phyloP scores from a whole-genome alignment of 2,888 invertebrate species.

The Hirtodrosophila histrioides region DNA sequence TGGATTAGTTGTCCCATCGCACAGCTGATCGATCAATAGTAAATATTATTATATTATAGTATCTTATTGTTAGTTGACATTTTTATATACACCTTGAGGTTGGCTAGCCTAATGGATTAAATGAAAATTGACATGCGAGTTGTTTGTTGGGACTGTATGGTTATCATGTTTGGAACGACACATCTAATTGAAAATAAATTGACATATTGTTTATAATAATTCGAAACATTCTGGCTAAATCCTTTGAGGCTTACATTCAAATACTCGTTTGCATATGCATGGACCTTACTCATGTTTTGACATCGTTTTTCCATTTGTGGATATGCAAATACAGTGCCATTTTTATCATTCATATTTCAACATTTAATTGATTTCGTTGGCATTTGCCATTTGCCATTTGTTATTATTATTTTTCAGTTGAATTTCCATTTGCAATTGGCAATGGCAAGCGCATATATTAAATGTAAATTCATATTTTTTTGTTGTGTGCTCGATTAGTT shows the following conservation, averaged over 20 bases:
- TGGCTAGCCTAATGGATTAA: constrained; percentile 30
- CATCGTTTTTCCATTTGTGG: neutral
- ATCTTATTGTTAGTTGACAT: constrained; percentile 38
- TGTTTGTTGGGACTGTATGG: neutral
- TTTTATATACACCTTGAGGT: constrained; percentile 45
- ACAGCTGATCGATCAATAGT: constrained; percentile 4
- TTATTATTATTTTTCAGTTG: constrained; percentile 25
- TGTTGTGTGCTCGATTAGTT: constrained; percentile 7
- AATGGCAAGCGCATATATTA: constrained; percentile 10
- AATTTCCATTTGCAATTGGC: constrained; percentile 20
- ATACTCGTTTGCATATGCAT: constrained; percentile 32
- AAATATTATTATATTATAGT: constrained; percentile 8
- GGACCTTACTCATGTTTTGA: neutral
- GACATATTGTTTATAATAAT: constrained; percentile 49
- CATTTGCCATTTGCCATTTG: constrained; percentile 44
- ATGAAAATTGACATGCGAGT: constrained; percentile 66
- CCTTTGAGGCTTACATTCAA: constrained; percentile 31
- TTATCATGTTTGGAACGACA: constrained; percentile 12
- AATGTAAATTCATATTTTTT: constrained; percentile 29
- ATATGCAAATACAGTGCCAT: constrained; percentile 25
- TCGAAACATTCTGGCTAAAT: constrained; percentile 23
- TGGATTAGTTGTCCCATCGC: neutral
- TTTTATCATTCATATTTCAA: constrained; percentile 13
- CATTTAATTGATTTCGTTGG: constrained; percentile 37
- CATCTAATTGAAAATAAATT: constrained; percentile 72